Conservation (phyloP, 2,888 invertebrate genomes). For the Papilio protenor region DNA sequence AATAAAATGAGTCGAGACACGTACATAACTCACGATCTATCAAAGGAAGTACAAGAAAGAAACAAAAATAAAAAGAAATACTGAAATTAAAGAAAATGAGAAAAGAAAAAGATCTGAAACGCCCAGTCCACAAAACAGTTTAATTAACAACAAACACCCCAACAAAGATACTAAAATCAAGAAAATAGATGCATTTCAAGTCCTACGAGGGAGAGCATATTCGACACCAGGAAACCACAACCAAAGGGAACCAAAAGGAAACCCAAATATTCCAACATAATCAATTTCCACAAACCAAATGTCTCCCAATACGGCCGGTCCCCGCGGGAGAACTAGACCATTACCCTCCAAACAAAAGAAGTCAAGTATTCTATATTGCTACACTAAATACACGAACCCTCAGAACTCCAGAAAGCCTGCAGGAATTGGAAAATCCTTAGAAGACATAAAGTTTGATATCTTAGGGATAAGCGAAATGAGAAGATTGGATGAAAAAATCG, state of each 20-base stretch:
- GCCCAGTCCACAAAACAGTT: background rate
- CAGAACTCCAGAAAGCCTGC: too few species aligned
- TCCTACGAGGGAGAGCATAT: background rate
- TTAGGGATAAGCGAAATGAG: too few species aligned
- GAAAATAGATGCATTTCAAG: background rate
- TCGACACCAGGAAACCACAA: slow-evolving; percentile 10
- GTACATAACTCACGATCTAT: background rate
- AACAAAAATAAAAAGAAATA: background rate
- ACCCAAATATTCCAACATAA: too few species aligned
- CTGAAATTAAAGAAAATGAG: background rate
- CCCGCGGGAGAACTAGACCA: too few species aligned
- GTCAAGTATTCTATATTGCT: too few species aligned
- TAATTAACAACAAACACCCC: background rate
- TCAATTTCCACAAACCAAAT: too few species aligned
- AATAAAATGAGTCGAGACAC: background rate
- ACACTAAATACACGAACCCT: too few species aligned
- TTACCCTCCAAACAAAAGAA: too few species aligned
- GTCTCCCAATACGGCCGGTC: too few species aligned
- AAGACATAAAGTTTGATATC: too few species aligned
- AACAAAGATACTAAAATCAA: background rate
- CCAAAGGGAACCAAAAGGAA: background rate
- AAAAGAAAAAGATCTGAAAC: background rate
- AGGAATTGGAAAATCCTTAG: too few species aligned
- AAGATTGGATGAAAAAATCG: too few species aligned
- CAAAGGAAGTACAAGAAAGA: background rate